These are phyloP conservation scores for Drosophila diplacantha DNA, from an alignment of 2,888 invertebrate species.

Conservation along the genomic window DNA sequence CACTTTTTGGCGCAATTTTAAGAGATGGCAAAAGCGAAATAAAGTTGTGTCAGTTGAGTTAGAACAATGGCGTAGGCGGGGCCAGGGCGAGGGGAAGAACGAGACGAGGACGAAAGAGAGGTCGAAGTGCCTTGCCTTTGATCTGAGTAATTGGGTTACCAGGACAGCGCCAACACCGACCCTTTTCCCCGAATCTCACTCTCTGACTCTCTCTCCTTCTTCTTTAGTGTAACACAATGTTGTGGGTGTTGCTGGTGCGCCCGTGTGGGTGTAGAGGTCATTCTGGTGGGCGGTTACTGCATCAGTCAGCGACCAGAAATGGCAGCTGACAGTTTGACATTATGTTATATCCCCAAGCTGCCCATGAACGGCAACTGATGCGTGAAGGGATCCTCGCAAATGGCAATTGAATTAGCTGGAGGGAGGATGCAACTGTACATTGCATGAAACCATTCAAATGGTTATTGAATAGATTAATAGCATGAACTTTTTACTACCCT, in stretches of 20 bases:
- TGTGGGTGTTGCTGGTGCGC: slow-evolving; percentile 9
- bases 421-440: slow-evolving; percentile 11
- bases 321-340: slow-evolving; percentile 15
- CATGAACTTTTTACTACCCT: background rate
- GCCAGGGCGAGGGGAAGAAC: background rate
- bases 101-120: slow-evolving; percentile 2
- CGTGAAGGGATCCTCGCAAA: slow-evolving; percentile 3
- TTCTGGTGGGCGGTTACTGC: slow-evolving; percentile 12
- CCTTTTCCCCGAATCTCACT: slow-evolving; percentile 3
- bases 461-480: too few species aligned
- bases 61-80: background rate
- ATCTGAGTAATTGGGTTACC: slow-evolving; percentile 49
- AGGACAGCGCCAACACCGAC: slow-evolving; percentile 20
- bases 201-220: background rate
- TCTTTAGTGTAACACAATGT: slow-evolving; percentile 2
- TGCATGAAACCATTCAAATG: background rate
- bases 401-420: slow-evolving; percentile 7
- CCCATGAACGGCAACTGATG: background rate
- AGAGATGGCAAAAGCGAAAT: background rate
- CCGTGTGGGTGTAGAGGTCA: slow-evolving; percentile 15
- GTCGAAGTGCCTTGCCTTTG: slow-evolving; percentile 33
- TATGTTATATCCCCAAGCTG: slow-evolving; percentile 2
- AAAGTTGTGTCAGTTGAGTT: slow-evolving; percentile 2
- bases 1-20: slow-evolving; percentile 23
- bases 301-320: slow-evolving; percentile 5